These are phyloP conservation scores for Aleadryas rufinucha DNA, from an alignment of 2,113 vertebrate genomes.

Conservation along the genomic window DNA sequence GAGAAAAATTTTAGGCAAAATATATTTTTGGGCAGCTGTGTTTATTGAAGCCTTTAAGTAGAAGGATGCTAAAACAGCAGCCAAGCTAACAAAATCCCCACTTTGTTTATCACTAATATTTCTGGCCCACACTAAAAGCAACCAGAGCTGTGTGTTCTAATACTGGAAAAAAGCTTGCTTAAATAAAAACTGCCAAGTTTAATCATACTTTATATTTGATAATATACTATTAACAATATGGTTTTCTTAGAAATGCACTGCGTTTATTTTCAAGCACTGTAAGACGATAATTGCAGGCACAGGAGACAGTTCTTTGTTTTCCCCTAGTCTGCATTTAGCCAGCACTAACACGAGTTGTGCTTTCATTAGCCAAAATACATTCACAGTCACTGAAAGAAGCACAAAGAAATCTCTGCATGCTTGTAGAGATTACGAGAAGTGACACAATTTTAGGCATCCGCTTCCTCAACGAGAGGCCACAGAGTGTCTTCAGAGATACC, in stretches of 20 bases:
- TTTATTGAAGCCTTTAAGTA: not conserved
- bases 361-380: constrained; percentile 8
- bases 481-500: not conserved
- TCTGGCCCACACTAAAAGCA: not conserved
- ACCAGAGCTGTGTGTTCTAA: not conserved
- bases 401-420: not conserved
- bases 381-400: not conserved
- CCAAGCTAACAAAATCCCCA: not conserved
- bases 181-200: not conserved
- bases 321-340: not conserved
- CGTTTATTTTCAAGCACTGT: not conserved
- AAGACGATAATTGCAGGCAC: constrained; percentile 39
- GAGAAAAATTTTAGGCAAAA: not conserved
- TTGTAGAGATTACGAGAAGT: not conserved
- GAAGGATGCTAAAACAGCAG: not conserved
- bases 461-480: not conserved
- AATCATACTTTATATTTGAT: not conserved
- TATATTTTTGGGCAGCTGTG: not conserved
- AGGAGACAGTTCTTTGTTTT: constrained; percentile 4
- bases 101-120: not conserved
- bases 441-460: not conserved
- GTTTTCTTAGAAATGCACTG: not conserved
- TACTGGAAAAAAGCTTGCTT: not conserved
- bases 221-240: not conserved
- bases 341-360: not conserved